Percentiles rank a stretch among this genome's conserved stretches.
Evolutionary conservation across 92 coral and sea anemone species (phyloP).

Genomic region (Epizoanthus rinbou): DNA sequence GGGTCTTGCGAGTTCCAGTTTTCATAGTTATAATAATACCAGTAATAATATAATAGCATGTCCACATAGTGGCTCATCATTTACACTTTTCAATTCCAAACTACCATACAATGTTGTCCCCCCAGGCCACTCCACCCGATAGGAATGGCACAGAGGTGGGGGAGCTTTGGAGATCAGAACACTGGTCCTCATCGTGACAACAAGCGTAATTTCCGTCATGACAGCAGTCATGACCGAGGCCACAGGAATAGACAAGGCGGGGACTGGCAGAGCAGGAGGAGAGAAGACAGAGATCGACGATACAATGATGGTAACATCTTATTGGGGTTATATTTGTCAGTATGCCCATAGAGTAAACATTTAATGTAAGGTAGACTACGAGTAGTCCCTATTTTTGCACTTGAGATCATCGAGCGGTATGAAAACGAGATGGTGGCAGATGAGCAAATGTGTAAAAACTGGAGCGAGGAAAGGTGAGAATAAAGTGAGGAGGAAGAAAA

Average conservation of each 20-base stretch:
- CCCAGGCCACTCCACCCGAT: slow-evolving; percentile 32
- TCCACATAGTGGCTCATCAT: too few relatives aligned
- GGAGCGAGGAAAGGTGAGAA: too few relatives aligned
- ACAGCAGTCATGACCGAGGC: slow-evolving; percentile 36
- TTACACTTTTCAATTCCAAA: background rate
- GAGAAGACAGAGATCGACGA: slow-evolving; percentile 18
- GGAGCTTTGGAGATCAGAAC: background rate
- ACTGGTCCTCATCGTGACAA: slow-evolving; percentile 2
- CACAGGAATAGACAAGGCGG: background rate
- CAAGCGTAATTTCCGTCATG: slow-evolving; percentile 25
- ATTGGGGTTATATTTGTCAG: background rate
- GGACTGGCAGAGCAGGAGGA: slow-evolving; percentile 25
- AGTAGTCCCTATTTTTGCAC: too few relatives aligned
- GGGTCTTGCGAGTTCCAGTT: too few relatives aligned
- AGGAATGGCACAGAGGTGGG: slow-evolving; percentile 22
- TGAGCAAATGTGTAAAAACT: too few relatives aligned
- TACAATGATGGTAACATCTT: background rate
- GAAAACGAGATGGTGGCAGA: too few relatives aligned
- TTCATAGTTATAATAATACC: too few relatives aligned
- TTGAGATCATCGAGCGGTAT: too few relatives aligned
- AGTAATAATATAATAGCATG: too few relatives aligned
- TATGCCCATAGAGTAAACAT: too few relatives aligned
- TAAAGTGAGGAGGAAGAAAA: too few relatives aligned
- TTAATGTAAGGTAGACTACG: too few relatives aligned
- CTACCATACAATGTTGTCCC: background rate